These are phyloP conservation scores for Eilema depressum DNA, from an alignment of 2,888 invertebrate genomes.

Conservation along the genomic window DNA sequence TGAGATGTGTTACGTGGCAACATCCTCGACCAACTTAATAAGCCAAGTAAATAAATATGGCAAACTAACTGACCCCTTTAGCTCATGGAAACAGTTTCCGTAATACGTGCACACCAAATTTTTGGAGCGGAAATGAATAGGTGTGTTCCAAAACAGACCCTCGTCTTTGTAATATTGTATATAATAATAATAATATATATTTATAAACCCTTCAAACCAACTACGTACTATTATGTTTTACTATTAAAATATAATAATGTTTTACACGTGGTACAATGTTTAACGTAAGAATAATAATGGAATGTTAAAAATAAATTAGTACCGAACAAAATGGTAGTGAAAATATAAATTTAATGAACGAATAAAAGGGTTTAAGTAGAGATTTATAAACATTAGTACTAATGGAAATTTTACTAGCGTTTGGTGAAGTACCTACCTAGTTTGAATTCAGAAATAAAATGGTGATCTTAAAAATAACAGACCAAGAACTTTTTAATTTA, in stretches of 20 bases:
- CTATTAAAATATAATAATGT: not conserved
- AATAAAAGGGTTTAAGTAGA: not conserved
- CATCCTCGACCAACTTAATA: constrained; percentile 21
- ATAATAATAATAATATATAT: constrained; percentile 3
- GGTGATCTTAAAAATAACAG: not conserved
- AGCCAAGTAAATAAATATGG: constrained; percentile 25
- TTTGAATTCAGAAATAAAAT: not conserved
- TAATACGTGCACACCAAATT: constrained; percentile 35
- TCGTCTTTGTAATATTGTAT: constrained; percentile 12
- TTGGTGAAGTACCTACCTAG: not conserved
- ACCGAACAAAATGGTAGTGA: not conserved
- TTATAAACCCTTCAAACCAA: not conserved
- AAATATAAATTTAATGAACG: not conserved
- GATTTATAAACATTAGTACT: not conserved
- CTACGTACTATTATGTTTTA: constrained; percentile 1
- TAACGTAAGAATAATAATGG: not conserved
- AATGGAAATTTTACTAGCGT: constrained; percentile 4
- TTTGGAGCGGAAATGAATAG: constrained; percentile 46
- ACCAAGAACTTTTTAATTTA: not conserved
- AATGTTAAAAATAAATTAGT: constrained; percentile 7
- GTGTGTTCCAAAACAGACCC: constrained; percentile 26
- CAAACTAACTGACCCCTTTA: constrained; percentile 17
- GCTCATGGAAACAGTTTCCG: constrained; percentile 36
- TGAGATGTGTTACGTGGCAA: constrained; percentile 12
- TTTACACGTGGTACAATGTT: constrained; percentile 3